These are phyloP conservation scores for Rhagium mordax DNA, from an alignment of 2,888 invertebrate species.

Conservation along the genomic window DNA sequence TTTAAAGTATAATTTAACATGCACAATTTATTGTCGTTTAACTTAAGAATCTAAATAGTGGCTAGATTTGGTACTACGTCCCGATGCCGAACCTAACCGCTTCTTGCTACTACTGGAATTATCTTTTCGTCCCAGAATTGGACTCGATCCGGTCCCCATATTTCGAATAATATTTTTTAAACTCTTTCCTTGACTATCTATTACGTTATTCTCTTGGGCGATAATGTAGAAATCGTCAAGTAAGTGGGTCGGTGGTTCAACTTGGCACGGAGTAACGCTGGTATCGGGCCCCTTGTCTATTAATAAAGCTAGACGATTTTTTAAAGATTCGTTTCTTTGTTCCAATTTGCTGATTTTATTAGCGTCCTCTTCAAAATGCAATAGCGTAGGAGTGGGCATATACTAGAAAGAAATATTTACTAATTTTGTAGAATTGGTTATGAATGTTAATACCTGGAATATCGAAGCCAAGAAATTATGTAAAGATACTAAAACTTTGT, in stretches of 20 bases:
- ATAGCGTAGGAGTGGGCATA: constrained; percentile 89
- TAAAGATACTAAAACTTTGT: constrained; percentile 90
- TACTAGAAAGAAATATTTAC: constrained; percentile 73
- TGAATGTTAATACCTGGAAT: constrained; percentile 73
- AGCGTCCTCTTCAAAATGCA: constrained; percentile 90
- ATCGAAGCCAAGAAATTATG: constrained; percentile 95
- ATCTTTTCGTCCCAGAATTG: constrained; percentile 83
- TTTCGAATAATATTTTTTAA: constrained; percentile 85
- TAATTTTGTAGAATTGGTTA: not conserved
- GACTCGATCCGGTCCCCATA: constrained; percentile 85
- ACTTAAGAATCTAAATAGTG: constrained; percentile 48
- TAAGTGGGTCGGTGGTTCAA: constrained; percentile 83
- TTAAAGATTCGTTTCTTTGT: constrained; percentile 85
- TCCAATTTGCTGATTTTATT: constrained; percentile 85
- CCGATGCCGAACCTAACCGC: constrained; percentile 47
- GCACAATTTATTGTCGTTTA: not conserved
- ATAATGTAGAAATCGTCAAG: constrained; percentile 94
- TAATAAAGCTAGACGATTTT: constrained; percentile 72
- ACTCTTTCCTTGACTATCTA: constrained; percentile 82
- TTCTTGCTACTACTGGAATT: constrained; percentile 69
- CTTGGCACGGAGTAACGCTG: constrained; percentile 75
- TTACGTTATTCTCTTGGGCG: constrained; percentile 79
- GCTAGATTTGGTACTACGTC: constrained; percentile 40
- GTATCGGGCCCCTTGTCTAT: constrained; percentile 69
- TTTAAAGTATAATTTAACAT: too few relatives aligned